Base-by-base conservation (phyloP, 2,888 invertebrate species). In the Clitarchus hookeri region DNA sequence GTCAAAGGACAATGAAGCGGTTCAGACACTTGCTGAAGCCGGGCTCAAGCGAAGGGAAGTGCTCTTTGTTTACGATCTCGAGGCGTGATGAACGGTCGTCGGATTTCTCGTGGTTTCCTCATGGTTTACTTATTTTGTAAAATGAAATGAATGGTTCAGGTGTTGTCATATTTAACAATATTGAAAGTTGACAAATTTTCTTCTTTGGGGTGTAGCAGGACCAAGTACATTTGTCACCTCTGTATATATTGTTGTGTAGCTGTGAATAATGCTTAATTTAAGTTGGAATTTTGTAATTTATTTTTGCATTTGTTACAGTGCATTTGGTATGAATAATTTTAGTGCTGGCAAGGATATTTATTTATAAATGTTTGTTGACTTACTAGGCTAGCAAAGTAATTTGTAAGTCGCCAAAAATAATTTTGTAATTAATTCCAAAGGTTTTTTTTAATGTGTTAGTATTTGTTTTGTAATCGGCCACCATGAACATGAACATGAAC, bases 61-160 rank as follows among this genome's bases (percentile, higher is more conserved):
- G 90, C 93, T 99, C 84, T 98, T 98, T 92, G 96, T 99, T 80
- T 97, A 98, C 90, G 98, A 99, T 92, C 94, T 97, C 90, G 98
- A 99, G 90, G 98, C 94, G 86, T 94, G 90, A 91, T 87, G 27
- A 44, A 82, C n/a, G 2, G 65, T 65, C n/a, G n/a, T 65, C 16
- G 19, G 65, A 65, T 19, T 65, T 65, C 65, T 65, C 19, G 0
- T 65, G 65, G 65, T 65, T 65, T 65, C 65, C 23, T 23, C 8
- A 2, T 65, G 65, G 19, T 65, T 65, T 19, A 12, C 19, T 65
- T 16, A 65, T 65, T 65, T 65, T 23, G 48, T 65, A 65, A 65
- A 65, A n/a, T 65, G 65, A n/a, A n/a, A 19, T n/a, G 36, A 36
- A 4, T 1, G 65, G 12, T 65, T 65, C 65, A 65, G n/a, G 65